Evolutionary conservation across 2,888 invertebrate genomes (phyloP), one percentile per base, ranked within the genome.

Genomic region (Drosophila kambysellisi): DNA sequence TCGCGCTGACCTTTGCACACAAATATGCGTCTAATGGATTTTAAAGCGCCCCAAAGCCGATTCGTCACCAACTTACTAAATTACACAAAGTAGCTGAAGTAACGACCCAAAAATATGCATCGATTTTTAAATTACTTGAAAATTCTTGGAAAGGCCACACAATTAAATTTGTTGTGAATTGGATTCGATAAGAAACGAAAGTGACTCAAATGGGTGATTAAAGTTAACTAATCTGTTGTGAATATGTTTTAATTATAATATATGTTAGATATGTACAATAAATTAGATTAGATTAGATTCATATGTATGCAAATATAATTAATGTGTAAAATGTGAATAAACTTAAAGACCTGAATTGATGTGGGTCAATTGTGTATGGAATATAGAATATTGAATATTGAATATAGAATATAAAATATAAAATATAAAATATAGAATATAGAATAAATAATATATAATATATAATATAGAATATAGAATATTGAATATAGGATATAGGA

Each of bases 1-100:
- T 32, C 9, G 2, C 37, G 70, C 62, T 82, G 79, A 79, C 79
- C 82, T 82, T 70, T 76, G 72, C 61, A 68, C 43, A 59, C 41
- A 67, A 70, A 63, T 71, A 74, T 84, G 83, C 90, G 70, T 84
- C 72, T 73, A 75, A 78, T 83, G 53, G 74, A 64, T 43, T 71
- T 69, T 72, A 72, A 72, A 89, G 74, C 75, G 58, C 59, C 17
- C 20, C 41, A 66, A 57, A 63, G 63, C 39, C 52, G 43, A 33
- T 37, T 33, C 56, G 50, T 39, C 29, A 67, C 29, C 33, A 54
- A 64, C 35, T 39, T 5, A n/a, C 11, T 5, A 32, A 41, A 15
- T 15, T 25, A 15, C 8, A 29, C 8, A 32, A 57, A 57, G 17
- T 5, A 3, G 9, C 50, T 17, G 5, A 29, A 39, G 37, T 17